Conservation (phyloP, 1,140 invertebrate genomes). For the Drosophila murphyi region DNA sequence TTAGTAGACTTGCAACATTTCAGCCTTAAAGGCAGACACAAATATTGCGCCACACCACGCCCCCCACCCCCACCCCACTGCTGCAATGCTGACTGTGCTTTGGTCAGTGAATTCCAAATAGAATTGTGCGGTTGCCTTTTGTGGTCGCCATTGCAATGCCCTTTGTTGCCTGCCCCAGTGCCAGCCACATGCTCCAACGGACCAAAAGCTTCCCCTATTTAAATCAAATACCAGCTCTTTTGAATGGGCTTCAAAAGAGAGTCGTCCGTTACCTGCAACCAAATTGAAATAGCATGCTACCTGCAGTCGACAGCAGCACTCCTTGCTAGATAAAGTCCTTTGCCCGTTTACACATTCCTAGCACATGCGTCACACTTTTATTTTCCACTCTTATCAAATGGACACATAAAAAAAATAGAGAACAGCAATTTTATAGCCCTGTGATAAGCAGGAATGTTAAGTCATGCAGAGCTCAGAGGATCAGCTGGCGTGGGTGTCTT, state of each 20-base stretch:
- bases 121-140: constrained; percentile 71
- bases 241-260: background rate
- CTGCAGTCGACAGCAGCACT: constrained; percentile 30
- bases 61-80: background rate
- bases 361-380: constrained; percentile 51
- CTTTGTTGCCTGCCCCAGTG: constrained; percentile 36
- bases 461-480: background rate
- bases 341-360: constrained; percentile 39
- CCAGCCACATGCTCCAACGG: background rate
- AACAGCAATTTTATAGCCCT: background rate
- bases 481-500: constrained; percentile 26
- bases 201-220: background rate
- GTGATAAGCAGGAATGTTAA: constrained; percentile 12
- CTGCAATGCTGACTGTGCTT: constrained; percentile 5
- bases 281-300: constrained; percentile 25
- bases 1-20: constrained; percentile 14
- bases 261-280: constrained; percentile 17
- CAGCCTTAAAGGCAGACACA: constrained; percentile 13
- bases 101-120: constrained; percentile 58
- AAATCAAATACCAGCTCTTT: constrained; percentile 1
- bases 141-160: constrained; percentile 42
- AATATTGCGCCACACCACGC: background rate
- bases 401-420: constrained; percentile 1
- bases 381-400: constrained; percentile 14
- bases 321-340: constrained; percentile 22